These are phyloP conservation scores for Ceratotherium simum DNA, from an alignment of 2,113 vertebrate genomes.

Conservation along the genomic window DNA sequence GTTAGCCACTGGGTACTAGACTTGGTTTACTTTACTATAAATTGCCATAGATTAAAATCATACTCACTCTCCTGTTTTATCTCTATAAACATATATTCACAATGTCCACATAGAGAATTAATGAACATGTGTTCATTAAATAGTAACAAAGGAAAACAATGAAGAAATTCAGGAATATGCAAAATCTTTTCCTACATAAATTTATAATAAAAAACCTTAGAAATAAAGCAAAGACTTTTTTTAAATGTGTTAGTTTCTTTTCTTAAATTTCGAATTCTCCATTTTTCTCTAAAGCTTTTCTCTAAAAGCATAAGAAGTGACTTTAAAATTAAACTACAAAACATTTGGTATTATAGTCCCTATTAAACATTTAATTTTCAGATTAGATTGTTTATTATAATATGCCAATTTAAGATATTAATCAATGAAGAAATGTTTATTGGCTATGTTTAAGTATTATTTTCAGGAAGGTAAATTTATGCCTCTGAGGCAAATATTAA, in stretches of 20 bases:
- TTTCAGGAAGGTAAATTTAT: constrained; percentile 24
- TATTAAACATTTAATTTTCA: neutral
- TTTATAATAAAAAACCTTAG: neutral
- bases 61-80: neutral
- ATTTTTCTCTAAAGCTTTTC: constrained; percentile 30
- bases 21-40: neutral
- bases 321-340: constrained; percentile 36
- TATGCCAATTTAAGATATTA: neutral
- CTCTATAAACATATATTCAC: neutral
- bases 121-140: neutral
- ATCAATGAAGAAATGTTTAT: neutral
- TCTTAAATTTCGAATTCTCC: neutral
- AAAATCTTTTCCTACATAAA: neutral
- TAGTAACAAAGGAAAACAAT: neutral
- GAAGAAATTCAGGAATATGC: neutral
- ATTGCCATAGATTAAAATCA: neutral
- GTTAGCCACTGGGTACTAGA: neutral
- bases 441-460: neutral
- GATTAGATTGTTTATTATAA: neutral
- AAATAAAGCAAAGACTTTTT: neutral
- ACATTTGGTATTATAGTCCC: neutral
- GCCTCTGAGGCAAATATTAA: neutral
- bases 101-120: neutral
- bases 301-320: neutral
- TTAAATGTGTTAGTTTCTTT: neutral